These are phyloP conservation scores for Notocelia uddmanniana DNA, from an alignment of 2,888 invertebrate genomes.

Conservation along the genomic window DNA sequence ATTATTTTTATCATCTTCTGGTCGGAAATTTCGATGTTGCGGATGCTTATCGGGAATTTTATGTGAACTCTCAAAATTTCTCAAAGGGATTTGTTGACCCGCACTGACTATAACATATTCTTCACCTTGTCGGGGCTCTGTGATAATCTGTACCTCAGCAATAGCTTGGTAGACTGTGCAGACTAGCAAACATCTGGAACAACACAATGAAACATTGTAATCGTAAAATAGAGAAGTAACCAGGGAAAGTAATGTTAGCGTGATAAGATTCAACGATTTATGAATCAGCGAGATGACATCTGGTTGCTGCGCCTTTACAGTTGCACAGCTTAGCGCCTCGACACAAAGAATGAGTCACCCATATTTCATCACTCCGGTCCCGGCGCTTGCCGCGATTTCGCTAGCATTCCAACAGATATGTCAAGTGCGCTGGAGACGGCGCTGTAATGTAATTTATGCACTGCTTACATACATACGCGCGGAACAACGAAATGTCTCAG, in stretches of 20 bases:
- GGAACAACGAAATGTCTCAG: conserved; percentile 55
- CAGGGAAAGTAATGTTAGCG: conserved; percentile 61
- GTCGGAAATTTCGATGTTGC: conserved; percentile 67
- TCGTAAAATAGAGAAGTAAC: conserved; percentile 53
- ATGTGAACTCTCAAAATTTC: conserved; percentile 89
- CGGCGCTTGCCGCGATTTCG: conserved; percentile 46
- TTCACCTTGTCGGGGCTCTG: conserved; percentile 87
- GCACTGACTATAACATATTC: conserved; percentile 88
- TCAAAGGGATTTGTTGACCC: conserved; percentile 78
- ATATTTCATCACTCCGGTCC: conserved; percentile 71
- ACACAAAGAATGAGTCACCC: conserved; percentile 74
- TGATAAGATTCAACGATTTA: conserved; percentile 64
- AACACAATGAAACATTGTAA: conserved; percentile 58
- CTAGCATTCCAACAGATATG: conserved; percentile 44
- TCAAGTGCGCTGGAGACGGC: conserved; percentile 47
- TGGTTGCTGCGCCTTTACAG: conserved; percentile 65
- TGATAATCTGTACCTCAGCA: conserved; percentile 87
- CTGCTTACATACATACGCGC: conserved; percentile 20
- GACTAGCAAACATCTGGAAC: conserved; percentile 83
- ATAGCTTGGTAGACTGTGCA: conserved; percentile 74
- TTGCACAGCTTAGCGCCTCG: conserved; percentile 46
- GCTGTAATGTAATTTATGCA: conserved; percentile 54
- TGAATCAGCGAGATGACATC: conserved; percentile 78
- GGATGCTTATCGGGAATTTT: conserved; percentile 87
- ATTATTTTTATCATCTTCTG: conserved; percentile 78